Percentiles rank a stretch among this genome's conserved stretches.
Evolutionary conservation across 92 coral and sea anemone genomes (phyloP).

Genomic region (Hydrozoanthus gracilis): DNA sequence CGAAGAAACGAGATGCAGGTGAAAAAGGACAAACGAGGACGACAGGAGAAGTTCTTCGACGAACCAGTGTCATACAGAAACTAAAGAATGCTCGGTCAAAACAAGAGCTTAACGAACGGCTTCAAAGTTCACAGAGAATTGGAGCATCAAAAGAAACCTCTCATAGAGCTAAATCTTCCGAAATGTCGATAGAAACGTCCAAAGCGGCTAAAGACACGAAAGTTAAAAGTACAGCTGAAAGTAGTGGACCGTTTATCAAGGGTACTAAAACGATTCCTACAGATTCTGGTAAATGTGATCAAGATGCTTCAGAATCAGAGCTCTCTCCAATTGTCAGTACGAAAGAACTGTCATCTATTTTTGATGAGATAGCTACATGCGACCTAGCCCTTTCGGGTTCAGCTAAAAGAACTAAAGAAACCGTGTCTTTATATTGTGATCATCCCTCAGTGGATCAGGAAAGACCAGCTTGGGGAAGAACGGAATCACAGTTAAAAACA

Average conservation of each 20-base stretch:
- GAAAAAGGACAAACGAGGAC: neutral
- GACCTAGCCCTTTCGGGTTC: neutral
- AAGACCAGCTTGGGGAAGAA: neutral
- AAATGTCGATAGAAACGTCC: no score
- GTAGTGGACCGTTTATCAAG: neutral
- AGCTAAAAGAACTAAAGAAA: neutral
- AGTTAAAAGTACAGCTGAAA: neutral
- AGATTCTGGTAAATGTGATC: neutral
- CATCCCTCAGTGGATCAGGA: neutral
- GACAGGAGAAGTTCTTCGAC: neutral
- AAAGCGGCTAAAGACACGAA: neutral
- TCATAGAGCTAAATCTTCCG: neutral
- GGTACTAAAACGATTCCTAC: neutral
- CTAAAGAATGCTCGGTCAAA: constrained; percentile 4
- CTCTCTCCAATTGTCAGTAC: neutral
- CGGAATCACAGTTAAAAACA: neutral
- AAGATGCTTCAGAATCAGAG: constrained; percentile 2
- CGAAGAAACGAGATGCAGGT: constrained; percentile 6
- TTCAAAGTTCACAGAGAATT: neutral
- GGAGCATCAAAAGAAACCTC: neutral
- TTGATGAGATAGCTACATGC: constrained; percentile 18
- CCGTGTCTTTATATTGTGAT: neutral
- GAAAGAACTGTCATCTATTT: constrained; percentile 11
- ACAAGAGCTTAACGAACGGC: neutral
- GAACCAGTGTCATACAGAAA: constrained; percentile 1